Evolutionary conservation across 2,113 vertebrate species (phyloP), one percentile per base, ranked within the genome.

Genomic region (Mastomys natalensis): DNA sequence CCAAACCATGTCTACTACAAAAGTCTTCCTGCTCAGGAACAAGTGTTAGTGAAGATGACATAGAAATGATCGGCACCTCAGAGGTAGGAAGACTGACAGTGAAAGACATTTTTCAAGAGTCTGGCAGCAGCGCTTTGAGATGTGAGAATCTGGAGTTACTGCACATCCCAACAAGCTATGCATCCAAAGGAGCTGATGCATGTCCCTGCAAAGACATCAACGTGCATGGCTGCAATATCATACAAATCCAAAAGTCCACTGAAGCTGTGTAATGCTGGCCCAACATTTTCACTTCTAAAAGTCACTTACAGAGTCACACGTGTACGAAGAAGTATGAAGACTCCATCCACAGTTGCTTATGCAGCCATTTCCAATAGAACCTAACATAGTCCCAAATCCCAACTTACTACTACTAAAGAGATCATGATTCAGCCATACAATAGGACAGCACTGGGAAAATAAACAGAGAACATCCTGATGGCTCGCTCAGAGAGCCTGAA

Each of bases 1-100:
- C 89, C 62, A 92, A 97, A 55, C 17, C 31, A 85, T n/a, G 34
- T 45, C 62, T 72, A 66, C 45, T 45, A 29, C 81, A 92, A 93
- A 43, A 90, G 86, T 87, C 62, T 73, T 73, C 37, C 80, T 53
- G 68, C 64, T 51, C 26, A 80, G 3, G 26, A 91, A 45, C 43
- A 77, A 87, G 37, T 48, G 12, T 16, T 86, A 53, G 64, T 4
- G 4, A 94, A 55, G 6, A 85, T 9, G 6, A 76, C 3, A 9
- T 34, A 4, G 51, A 95, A 51, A 85, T 5, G 17, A 74, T 2
- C 31, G 24, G 22, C 34, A 55, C 37, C 15, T 43, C 34, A 21
- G 26, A 21, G 37, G 37, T 37, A 22, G 37, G 24, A 74, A 81
- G n/a, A 26, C 34, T 85, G 12, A 40, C 12, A 37, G 53, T 22